These are phyloP conservation scores for Amorpha juglandis DNA, from an alignment of 2,888 invertebrate species.

Conservation along the genomic window DNA sequence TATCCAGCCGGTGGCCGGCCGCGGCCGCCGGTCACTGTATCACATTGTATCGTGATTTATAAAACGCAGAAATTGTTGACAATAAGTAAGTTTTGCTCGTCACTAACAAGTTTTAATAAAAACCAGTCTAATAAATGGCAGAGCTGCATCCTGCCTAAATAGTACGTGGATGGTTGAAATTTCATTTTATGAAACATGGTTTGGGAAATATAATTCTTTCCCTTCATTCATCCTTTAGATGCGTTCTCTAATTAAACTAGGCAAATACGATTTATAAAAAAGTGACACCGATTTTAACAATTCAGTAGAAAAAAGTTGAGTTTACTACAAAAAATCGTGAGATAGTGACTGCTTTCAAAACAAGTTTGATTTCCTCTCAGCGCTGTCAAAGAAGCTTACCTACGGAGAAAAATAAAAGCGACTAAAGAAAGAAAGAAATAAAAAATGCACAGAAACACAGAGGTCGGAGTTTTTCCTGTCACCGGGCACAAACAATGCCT, in stretches of 20 bases:
- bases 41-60: slow-evolving; percentile 61
- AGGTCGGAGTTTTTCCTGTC: slow-evolving; percentile 84
- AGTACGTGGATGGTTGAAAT: neutral
- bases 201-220: too few species aligned
- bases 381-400: slow-evolving; percentile 75
- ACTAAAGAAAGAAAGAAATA: slow-evolving; percentile 71
- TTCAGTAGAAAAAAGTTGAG: slow-evolving; percentile 16
- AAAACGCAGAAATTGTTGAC: slow-evolving; percentile 53
- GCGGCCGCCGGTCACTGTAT: slow-evolving; percentile 50
- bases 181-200: neutral
- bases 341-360: slow-evolving; percentile 63
- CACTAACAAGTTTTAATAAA: slow-evolving; percentile 44
- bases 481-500: slow-evolving; percentile 83
- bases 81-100: slow-evolving; percentile 43
- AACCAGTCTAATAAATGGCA: slow-evolving; percentile 29
- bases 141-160: slow-evolving; percentile 9
- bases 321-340: slow-evolving; percentile 45
- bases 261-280: too few species aligned
- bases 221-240: too few species aligned
- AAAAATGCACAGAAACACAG: slow-evolving; percentile 83
- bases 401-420: slow-evolving; percentile 60
- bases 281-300: neutral
- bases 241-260: too few species aligned
- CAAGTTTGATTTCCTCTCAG: slow-evolving; percentile 73
- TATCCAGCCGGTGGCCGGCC: slow-evolving; percentile 55